Base-by-base conservation (phyloP, 2,113 vertebrate genomes). In the Podiceps cristatus region DNA sequence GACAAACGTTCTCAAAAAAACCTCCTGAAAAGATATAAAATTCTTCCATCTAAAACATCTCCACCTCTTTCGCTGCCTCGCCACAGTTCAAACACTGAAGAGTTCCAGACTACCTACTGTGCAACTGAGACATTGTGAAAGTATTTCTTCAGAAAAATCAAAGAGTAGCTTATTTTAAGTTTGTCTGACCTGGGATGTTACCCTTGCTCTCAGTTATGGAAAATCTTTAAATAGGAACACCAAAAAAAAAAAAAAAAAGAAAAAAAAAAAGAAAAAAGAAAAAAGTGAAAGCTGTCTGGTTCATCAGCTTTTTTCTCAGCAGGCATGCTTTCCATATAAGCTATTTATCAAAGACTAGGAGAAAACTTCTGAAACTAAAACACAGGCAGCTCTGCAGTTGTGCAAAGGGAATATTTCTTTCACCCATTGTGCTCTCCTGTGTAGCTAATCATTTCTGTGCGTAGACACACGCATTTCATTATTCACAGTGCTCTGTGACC, bases 141-240 rank as follows among this genome's bases (percentile, higher is more conserved):
- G 29, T 33, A 47, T 83, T 94, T 87, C 82, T 89, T 60, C 58
- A 85, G 49, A 75, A 91, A 94, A 96, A 92, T 78, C 90, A 85
- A 42, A 84, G 40, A 42, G 45, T 4, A 18, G 17, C 33, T 89
- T 86, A 59, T 94, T 68, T 91, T 72, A 82, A 95, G 62, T 89
- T 79, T 79, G 76, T 69, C 84, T 97, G 95, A 87, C 94, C 91
- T 79, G 53, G n/a, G 77, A 10, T 50, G 53, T 47, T 75, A 78
- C 49, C 80, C 80, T 89, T 77, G 60, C 53, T 85, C 52, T 82
- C 71, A 68, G 35, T 79, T 73, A 76, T 11, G 33, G 64, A 77
- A 92, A 93, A 45, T 7, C 64, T 96, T 84, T 89, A 95, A 91
- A 92, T 92, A 89, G 75, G 10, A 88, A 86, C 19, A 82, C 7